Evolutionary conservation across 1,140 invertebrate species (phyloP).

Genomic region (Vanessa tameamea): DNA sequence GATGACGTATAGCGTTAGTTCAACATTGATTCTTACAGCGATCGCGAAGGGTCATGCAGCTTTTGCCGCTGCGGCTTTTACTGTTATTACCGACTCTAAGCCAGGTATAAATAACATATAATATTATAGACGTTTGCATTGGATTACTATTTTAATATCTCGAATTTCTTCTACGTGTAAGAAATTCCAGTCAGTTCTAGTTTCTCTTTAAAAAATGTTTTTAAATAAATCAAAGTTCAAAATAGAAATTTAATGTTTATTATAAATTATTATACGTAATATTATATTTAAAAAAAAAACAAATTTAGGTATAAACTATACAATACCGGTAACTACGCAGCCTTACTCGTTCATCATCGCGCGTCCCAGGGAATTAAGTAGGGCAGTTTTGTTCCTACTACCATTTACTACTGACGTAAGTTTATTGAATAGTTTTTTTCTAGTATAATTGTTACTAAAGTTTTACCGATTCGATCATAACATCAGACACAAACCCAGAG

Average conservation of each 20-base stretch:
- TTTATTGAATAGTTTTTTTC: constrained; percentile 30
- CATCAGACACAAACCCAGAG: too few relatives aligned
- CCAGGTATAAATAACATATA: constrained; percentile 45
- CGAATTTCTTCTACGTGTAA: too few relatives aligned
- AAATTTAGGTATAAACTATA: constrained; percentile 88
- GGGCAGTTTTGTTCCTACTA: constrained; percentile 90
- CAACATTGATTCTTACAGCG: constrained; percentile 49
- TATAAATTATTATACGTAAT: too few relatives aligned
- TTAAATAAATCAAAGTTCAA: too few relatives aligned
- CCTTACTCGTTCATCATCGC: constrained; percentile 89
- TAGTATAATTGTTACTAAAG: neutral
- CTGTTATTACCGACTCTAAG: constrained; percentile 52
- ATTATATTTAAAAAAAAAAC: too few relatives aligned
- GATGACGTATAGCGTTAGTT: constrained; percentile 52
- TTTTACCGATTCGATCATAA: too few relatives aligned
- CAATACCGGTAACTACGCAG: constrained; percentile 88
- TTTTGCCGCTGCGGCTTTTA: constrained; percentile 62
- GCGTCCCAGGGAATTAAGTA: constrained; percentile 87
- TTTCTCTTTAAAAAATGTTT: too few relatives aligned
- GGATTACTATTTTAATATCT: too few relatives aligned
- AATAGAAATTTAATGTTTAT: too few relatives aligned
- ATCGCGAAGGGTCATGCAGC: constrained; percentile 60
- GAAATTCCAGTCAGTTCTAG: too few relatives aligned
- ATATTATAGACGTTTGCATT: too few relatives aligned
- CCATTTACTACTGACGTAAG: constrained; percentile 90